Percentiles rank a stretch among this genome's conserved stretches.
Conservation (phyloP, 2,888 invertebrate genomes). For the Macrosoma leucophasiata region DNA sequence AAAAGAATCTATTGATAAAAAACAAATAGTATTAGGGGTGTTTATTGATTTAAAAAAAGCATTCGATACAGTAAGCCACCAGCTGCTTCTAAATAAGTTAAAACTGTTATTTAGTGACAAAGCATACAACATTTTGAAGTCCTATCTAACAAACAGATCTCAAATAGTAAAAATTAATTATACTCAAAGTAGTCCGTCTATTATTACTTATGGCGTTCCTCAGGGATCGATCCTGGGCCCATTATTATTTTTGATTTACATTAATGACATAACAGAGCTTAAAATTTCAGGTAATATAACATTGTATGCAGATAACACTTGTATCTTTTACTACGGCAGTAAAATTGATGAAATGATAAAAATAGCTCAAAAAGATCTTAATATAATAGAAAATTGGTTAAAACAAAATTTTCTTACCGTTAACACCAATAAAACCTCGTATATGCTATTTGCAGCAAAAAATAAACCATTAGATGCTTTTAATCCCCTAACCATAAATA, state of each 20-base stretch:
- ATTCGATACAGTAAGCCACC: constrained; percentile 10
- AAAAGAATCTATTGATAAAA: constrained; percentile 7
- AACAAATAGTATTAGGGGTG: constrained; percentile 8
- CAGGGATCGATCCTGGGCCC: constrained; percentile 20
- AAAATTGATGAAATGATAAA: constrained; percentile 3
- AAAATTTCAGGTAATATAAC: constrained; percentile 8
- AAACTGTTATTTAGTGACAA: neutral
- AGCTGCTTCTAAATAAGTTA: neutral
- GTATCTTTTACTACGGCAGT: constrained; percentile 7
- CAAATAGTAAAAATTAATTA: constrained; percentile 14
- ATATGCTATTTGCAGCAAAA: constrained; percentile 12
- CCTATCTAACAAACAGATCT: constrained; percentile 9
- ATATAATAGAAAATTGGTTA: constrained; percentile 9
- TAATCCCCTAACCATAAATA: constrained; percentile 3
- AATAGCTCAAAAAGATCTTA: constrained; percentile 13
- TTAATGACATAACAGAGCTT: constrained; percentile 4
- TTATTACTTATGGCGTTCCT: constrained; percentile 13
- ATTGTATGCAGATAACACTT: constrained; percentile 12
- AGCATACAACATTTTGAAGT: constrained; percentile 5
- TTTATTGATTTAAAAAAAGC: constrained; percentile 18
- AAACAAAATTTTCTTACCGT: constrained; percentile 14
- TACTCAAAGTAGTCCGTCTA: constrained; percentile 5
- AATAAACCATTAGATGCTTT: constrained; percentile 8
- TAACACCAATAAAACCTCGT: constrained; percentile 11
- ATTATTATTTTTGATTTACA: constrained; percentile 7